Percentiles rank a stretch among this genome's conserved stretches.
Evolutionary conservation across 2,797 vertebrate genomes (phyloP).

Genomic region (Xyrichtys novacula): DNA sequence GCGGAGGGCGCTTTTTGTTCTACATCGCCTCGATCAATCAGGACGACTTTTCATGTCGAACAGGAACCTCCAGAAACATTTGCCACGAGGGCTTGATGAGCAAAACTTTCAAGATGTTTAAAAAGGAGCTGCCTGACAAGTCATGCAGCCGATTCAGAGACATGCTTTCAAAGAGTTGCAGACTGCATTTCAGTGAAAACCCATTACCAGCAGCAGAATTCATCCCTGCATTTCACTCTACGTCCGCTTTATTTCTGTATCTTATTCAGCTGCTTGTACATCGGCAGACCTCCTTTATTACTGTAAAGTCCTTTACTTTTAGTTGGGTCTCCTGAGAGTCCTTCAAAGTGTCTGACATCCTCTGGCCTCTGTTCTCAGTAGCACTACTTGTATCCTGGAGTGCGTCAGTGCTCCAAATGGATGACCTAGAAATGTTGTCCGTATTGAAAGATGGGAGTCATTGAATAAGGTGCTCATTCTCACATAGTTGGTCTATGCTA

Average conservation of each 20-base stretch:
- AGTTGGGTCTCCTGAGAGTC: conserved; percentile 69
- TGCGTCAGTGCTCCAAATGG: conserved; percentile 68
- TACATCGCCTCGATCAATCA: conserved; percentile 82
- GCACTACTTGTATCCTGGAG: conserved; percentile 75
- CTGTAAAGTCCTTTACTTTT: conserved; percentile 67
- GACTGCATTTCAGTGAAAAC: conserved; percentile 45
- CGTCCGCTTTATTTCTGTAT: conserved; percentile 49
- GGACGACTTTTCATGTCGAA: conserved; percentile 79
- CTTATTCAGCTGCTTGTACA: conserved; percentile 37
- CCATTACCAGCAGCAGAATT: conserved; percentile 29
- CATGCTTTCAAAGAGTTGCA: conserved; percentile 49
- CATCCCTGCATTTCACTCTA: conserved; percentile 33
- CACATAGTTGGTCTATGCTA: conserved; percentile 72
- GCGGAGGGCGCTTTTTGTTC: conserved; percentile 84
- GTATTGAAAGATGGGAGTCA: conserved; percentile 79
- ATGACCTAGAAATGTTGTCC: conserved; percentile 80
- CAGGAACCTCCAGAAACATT: conserved; percentile 82
- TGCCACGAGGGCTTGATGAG: conserved; percentile 74
- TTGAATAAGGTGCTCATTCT: conserved; percentile 80
- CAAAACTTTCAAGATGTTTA: conserved; percentile 67
- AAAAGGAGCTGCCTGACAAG: conserved; percentile 66
- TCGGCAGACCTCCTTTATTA: conserved; percentile 51
- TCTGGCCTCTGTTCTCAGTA: conserved; percentile 70
- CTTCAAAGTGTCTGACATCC: conserved; percentile 67
- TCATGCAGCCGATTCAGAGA: conserved; percentile 53